These are phyloP conservation scores for Prunella fulvescens DNA, from an alignment of 2,113 vertebrate species.

Conservation along the genomic window DNA sequence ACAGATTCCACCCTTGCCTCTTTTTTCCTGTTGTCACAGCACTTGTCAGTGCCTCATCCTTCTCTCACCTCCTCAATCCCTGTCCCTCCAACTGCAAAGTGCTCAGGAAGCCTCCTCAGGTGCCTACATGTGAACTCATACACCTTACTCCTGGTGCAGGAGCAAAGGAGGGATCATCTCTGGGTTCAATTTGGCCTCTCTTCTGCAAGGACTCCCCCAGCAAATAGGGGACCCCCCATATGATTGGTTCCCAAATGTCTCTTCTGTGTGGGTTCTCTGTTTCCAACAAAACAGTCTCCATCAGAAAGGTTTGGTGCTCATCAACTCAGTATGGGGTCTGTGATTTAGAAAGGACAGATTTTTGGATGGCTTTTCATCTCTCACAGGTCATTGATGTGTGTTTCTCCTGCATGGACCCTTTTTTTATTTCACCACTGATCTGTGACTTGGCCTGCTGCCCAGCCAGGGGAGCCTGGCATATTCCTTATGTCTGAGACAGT, in stretches of 20 bases:
- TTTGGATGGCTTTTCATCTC: background rate
- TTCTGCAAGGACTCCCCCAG: background rate
- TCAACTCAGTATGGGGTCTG: background rate
- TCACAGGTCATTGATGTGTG: rapidly evolving
- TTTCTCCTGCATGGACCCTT: background rate
- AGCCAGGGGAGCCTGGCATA: background rate
- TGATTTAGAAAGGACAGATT: background rate
- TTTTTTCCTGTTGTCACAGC: background rate
- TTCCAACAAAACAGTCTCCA: background rate
- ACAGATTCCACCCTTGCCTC: background rate
- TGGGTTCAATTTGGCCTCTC: background rate
- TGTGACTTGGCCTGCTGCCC: background rate
- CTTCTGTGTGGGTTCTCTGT: rapidly evolving
- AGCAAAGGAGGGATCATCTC: background rate
- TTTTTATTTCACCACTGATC: background rate
- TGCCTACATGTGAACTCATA: background rate
- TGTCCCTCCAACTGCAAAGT: background rate
- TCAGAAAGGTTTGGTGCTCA: background rate
- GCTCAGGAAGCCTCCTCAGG: background rate
- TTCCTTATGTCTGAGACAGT: background rate
- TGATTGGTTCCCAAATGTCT: background rate
- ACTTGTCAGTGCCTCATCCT: background rate
- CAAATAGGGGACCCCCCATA: background rate
- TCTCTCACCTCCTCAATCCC: background rate
- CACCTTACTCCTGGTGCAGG: background rate